Percentiles rank a stretch among this genome's conserved stretches.
phyloP scores from a whole-genome alignment of 2,113 vertebrate genomes.

The Phasianus colchicus region DNA sequence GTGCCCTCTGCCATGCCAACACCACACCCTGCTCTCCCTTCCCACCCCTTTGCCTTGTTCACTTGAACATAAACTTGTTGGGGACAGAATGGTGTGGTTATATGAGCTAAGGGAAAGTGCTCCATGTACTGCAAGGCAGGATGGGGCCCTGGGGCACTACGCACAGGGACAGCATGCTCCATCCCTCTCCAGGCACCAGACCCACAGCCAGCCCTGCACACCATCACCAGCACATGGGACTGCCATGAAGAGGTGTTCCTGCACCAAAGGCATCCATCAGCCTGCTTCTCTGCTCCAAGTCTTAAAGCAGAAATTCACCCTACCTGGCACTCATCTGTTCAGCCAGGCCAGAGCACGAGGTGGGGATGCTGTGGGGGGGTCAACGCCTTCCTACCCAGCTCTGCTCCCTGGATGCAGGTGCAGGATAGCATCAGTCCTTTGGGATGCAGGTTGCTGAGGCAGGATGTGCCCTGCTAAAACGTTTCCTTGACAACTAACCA shows the following conservation, averaged over 20 bases:
- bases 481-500: conserved; percentile 37
- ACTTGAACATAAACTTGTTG: not conserved
- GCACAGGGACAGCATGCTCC: not conserved
- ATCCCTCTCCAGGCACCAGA: fast-evolving
- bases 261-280: not conserved
- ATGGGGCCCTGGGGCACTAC: fast-evolving
- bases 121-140: not conserved
- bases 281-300: not conserved
- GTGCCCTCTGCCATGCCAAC: not conserved
- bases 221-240: not conserved
- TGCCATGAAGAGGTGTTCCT: not conserved
- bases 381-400: not conserved
- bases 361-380: not conserved
- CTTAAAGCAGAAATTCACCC: not conserved
- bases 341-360: not conserved
- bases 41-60: not conserved
- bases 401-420: not conserved
- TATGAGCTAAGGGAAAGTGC: not conserved
- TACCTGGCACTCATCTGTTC: not conserved
- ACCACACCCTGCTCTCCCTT: not conserved
- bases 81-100: not conserved
- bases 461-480: not conserved
- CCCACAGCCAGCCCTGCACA: not conserved
- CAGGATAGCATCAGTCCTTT: not conserved
- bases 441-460: not conserved